Percentiles rank a stretch among this genome's conserved stretches.
Conservation (phyloP, 2,888 invertebrate genomes). For the Mechanitis mazaeus region DNA sequence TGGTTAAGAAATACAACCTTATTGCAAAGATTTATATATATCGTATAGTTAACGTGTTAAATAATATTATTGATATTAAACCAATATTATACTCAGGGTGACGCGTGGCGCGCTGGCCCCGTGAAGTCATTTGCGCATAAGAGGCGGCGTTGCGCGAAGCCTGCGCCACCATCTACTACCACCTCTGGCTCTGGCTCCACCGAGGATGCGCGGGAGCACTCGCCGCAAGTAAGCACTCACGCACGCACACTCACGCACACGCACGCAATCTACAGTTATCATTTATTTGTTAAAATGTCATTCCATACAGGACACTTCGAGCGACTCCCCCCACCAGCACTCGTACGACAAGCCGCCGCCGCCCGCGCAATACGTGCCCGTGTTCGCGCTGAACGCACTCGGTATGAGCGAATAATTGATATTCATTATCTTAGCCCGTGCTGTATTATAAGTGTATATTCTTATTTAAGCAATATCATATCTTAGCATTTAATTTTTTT, state of each 20-base stretch:
- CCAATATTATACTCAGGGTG: background rate
- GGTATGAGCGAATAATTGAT: conserved; percentile 61
- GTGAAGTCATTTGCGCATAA: conserved; percentile 52
- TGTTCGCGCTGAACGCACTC: conserved; percentile 92
- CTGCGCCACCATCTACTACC: conserved; percentile 38
- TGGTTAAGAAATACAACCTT: no score
- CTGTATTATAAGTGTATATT: no score
- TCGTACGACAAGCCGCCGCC: conserved; percentile 54
- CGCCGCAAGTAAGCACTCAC: conserved; percentile 52
- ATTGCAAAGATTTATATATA: no score
- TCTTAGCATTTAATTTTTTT: no score
- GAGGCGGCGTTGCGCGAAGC: conserved; percentile 51
- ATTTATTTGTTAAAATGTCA: background rate
- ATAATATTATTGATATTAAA: no score
- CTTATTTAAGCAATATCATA: no score
- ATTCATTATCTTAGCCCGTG: no score
- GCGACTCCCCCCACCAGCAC: conserved; percentile 59
- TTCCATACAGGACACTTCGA: conserved; percentile 59
- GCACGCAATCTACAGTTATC: no score
- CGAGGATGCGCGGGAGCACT: conserved; percentile 57
- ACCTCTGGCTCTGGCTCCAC: conserved; percentile 52
- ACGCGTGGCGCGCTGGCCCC: conserved; percentile 27
- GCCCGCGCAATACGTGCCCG: conserved; percentile 80
- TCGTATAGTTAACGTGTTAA: no score
- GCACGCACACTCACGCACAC: background rate